phyloP scores from a whole-genome alignment of 2,797 vertebrate genomes.

The Thaleichthys pacificus region DNA sequence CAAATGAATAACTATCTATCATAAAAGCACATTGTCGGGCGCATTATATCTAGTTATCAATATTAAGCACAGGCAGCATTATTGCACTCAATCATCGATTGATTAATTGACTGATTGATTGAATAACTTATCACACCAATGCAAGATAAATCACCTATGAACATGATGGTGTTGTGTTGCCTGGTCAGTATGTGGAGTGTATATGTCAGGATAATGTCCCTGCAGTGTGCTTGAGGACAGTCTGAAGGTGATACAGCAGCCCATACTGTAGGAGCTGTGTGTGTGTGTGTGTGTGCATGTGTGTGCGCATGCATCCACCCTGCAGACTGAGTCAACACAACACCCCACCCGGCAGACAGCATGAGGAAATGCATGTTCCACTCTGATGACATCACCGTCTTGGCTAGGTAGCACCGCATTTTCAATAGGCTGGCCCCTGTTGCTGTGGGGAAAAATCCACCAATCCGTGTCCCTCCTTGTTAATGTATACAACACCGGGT shows the following conservation, averaged over 20 bases:
- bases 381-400: conserved; percentile 75
- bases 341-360: conserved; percentile 41
- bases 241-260: conserved; percentile 69
- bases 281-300: conserved; percentile 29
- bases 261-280: conserved; percentile 22
- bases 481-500: conserved; percentile 72
- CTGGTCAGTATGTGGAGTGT: conserved; percentile 64
- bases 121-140: conserved; percentile 51
- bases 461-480: conserved; percentile 66
- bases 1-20: not conserved
- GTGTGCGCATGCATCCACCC: conserved; percentile 15
- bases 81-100: conserved; percentile 57
- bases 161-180: conserved; percentile 60
- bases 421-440: conserved; percentile 80
- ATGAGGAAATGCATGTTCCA: conserved; percentile 58
- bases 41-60: conserved; percentile 45
- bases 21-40: conserved; percentile 52
- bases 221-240: conserved; percentile 55
- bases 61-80: conserved; percentile 60
- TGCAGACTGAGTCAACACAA: conserved; percentile 11
- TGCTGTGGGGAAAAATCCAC: conserved; percentile 73
- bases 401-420: conserved; percentile 58
- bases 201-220: conserved; percentile 56
- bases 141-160: conserved; percentile 63
- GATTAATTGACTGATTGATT: conserved; percentile 69